Conservation (phyloP, 2,888 invertebrate species). For the Cataglyphis rosenhaueri region DNA sequence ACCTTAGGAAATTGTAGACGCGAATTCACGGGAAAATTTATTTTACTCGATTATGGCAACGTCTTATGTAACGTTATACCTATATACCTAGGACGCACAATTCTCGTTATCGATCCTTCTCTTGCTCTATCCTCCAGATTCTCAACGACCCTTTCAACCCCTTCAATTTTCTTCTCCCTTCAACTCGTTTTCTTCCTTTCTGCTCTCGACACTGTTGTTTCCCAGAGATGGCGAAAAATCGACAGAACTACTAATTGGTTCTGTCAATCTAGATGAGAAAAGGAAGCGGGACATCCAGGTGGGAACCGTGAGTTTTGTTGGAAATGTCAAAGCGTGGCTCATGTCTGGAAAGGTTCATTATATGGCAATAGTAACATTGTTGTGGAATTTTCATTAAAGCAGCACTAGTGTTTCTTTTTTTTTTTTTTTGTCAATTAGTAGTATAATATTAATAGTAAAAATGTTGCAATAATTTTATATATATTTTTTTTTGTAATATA, state of each 20-base stretch:
- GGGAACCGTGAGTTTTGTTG: slow-evolving; percentile 21
- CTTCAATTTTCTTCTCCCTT: slow-evolving; percentile 27
- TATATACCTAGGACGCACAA: not conserved
- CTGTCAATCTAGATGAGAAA: slow-evolving; percentile 71
- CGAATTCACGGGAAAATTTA: not conserved
- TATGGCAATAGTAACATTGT: slow-evolving; percentile 56
- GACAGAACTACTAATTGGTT: slow-evolving; percentile 77
- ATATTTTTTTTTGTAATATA: not conserved
- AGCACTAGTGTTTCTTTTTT: slow-evolving; percentile 32
- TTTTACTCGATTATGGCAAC: not conserved
- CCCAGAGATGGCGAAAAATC: slow-evolving; percentile 72
- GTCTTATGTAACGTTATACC: not conserved
- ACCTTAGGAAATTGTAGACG: not conserved
- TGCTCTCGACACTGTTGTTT: slow-evolving; percentile 65
- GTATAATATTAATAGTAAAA: not conserved
- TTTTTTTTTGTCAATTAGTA: not conserved
- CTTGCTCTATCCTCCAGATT: not conserved
- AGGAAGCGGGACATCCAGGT: slow-evolving; percentile 31
- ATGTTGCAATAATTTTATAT: not conserved
- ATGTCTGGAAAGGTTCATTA: slow-evolving; percentile 68
- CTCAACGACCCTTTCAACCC: not conserved
- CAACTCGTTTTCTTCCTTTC: slow-evolving; percentile 21
- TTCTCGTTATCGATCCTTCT: not conserved
- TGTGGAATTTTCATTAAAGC: slow-evolving; percentile 67
- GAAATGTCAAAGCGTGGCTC: slow-evolving; percentile 59